phyloP scores from a whole-genome alignment of 2,888 invertebrate genomes.

The Coremacera marginata region DNA sequence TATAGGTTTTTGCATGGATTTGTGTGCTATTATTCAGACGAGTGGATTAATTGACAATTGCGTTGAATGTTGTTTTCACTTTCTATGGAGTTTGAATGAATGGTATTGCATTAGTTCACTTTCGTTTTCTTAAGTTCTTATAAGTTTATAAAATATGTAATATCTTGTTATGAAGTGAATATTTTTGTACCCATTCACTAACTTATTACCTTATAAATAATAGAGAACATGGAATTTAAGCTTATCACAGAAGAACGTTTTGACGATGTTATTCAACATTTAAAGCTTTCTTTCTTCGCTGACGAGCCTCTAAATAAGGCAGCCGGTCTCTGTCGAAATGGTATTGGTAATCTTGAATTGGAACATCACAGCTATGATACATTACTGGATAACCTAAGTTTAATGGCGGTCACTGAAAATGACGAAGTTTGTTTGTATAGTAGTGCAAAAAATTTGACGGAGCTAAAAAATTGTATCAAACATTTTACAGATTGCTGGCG shows the following conservation, averaged over 20 bases:
- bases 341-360: slow-evolving; percentile 78
- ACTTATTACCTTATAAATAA: not conserved
- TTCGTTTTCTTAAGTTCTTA: too few species aligned
- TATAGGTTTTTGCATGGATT: too few species aligned
- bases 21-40: too few species aligned
- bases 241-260: slow-evolving; percentile 63
- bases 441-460: not conserved
- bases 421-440: slow-evolving; percentile 71
- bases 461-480: not conserved
- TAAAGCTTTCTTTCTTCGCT: slow-evolving; percentile 82
- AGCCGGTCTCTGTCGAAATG: slow-evolving; percentile 77
- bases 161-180: not conserved
- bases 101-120: not conserved
- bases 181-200: not conserved
- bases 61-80: too few species aligned
- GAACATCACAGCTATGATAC: slow-evolving; percentile 81
- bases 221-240: slow-evolving; percentile 63
- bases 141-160: too few species aligned
- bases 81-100: too few species aligned
- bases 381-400: slow-evolving; percentile 80
- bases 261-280: slow-evolving; percentile 78
- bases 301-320: slow-evolving; percentile 87
- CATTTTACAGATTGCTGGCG: slow-evolving; percentile 79
- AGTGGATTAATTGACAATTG: too few species aligned
- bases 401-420: slow-evolving; percentile 76